Evolutionary conservation across 1,140 invertebrate genomes (phyloP).

Genomic region (Drosophila kurseongensis): DNA sequence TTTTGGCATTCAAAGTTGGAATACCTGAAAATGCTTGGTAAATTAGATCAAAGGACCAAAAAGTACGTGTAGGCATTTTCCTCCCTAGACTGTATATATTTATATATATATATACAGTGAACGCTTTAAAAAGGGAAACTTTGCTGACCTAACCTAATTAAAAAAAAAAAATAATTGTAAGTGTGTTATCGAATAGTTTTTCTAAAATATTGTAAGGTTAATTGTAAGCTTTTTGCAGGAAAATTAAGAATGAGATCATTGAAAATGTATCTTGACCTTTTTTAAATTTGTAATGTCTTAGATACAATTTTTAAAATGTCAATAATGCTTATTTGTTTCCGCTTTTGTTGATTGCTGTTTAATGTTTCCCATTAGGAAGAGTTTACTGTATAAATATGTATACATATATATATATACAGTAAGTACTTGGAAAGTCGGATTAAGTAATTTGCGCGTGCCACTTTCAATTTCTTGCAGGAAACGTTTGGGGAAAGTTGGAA

Average conservation of each 20-base stretch:
- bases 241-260: too few relatives aligned
- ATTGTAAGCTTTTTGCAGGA: too few relatives aligned
- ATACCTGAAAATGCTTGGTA: constrained; percentile 80
- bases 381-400: not conserved
- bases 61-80: constrained; percentile 72
- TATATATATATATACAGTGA: not conserved
- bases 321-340: too few relatives aligned
- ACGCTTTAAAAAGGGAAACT: not conserved
- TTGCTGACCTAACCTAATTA: not conserved
- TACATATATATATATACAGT: constrained; percentile 1
- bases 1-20: constrained; percentile 75
- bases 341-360: not conserved
- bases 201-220: too few relatives aligned
- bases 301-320: too few relatives aligned
- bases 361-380: not conserved
- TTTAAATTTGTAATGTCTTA: too few relatives aligned
- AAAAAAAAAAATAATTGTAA: too few relatives aligned
- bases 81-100: not conserved
- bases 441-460: constrained; percentile 79
- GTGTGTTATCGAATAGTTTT: too few relatives aligned
- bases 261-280: too few relatives aligned
- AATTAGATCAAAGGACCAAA: constrained; percentile 76
- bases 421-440: constrained; percentile 78
- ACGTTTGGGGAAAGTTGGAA: constrained; percentile 22
- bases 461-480: constrained; percentile 64